Percentiles rank a stretch among this genome's conserved stretches.
These are phyloP conservation scores for Balaeniceps rex DNA, from an alignment of 2,113 vertebrate species.

Conservation along the genomic window DNA sequence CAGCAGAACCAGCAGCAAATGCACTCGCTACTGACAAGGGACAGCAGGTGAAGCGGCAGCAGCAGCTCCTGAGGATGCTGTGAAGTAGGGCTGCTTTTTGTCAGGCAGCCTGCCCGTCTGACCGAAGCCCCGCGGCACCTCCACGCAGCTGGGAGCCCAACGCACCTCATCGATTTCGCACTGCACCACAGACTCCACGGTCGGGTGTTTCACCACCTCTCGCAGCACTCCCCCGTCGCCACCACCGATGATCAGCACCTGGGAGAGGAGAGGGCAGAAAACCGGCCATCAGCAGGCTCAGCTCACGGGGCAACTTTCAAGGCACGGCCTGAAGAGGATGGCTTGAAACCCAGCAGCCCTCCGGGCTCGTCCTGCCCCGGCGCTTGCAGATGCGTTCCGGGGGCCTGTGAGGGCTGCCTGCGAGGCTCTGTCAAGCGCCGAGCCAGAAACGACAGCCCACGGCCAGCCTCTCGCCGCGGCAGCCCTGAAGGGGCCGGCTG, in stretches of 20 bases:
- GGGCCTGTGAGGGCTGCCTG: neutral
- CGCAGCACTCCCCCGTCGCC: conserved; percentile 94
- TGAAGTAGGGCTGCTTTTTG: neutral
- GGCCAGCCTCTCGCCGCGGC: neutral
- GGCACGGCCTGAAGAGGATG: fast-evolving
- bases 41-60: conserved; percentile 1
- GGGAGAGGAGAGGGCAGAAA: neutral
- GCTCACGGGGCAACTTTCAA: fast-evolving
- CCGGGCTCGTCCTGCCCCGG: neutral
- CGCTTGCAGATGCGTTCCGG: neutral
- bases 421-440: neutral
- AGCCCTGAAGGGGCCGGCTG: neutral
- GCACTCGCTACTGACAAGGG: neutral
- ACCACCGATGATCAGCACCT: conserved; percentile 97
- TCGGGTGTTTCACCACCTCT: conserved; percentile 91
- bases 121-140: neutral
- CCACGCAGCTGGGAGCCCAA: neutral
- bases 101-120: neutral
- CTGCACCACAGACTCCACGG: conserved; percentile 91
- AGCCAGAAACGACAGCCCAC: neutral
- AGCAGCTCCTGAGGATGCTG: neutral
- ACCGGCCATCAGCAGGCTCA: neutral
- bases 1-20: neutral
- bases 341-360: fast-evolving
- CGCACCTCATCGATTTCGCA: conserved; percentile 91